Evolutionary conservation across 1,140 invertebrate genomes (phyloP).

Genomic region (Macrobrachium nipponense): DNA sequence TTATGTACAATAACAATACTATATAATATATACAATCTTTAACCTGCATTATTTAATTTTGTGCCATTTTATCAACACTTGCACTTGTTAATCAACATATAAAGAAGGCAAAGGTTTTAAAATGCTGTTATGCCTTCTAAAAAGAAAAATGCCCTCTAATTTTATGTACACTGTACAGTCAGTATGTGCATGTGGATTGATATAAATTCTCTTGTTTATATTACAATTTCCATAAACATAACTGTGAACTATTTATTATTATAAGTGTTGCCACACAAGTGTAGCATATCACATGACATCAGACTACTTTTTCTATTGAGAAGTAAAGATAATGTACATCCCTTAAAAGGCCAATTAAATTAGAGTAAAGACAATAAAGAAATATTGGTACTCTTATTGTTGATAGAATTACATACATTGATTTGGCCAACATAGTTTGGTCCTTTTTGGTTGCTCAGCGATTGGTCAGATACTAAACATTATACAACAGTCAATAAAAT

Average conservation of each 20-base stretch:
- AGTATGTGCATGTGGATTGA: neutral
- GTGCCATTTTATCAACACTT: too few relatives aligned
- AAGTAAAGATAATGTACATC: slow-evolving; percentile 29
- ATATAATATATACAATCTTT: slow-evolving; percentile 19
- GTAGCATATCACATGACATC: slow-evolving; percentile 3
- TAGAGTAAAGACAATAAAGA: neutral
- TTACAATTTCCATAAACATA: neutral
- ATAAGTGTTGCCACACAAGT: neutral
- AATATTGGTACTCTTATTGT: neutral
- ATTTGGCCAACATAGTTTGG: neutral
- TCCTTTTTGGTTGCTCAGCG: neutral
- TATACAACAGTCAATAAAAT: too few relatives aligned
- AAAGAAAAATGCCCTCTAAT: slow-evolving; percentile 39
- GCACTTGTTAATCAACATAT: slow-evolving; percentile 46
- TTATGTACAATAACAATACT: slow-evolving; percentile 21
- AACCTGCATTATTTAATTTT: neutral
- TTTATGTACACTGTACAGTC: slow-evolving; percentile 34
- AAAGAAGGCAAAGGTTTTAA: slow-evolving; percentile 46
- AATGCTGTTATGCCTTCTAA: slow-evolving; percentile 49
- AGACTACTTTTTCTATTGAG: neutral
- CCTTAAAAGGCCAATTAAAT: slow-evolving; percentile 17
- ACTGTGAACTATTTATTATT: neutral
- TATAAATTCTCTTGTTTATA: neutral
- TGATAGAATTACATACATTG: neutral
- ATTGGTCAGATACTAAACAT: neutral